Conservation (phyloP, 37 sponge, comb jelly and placozoan genomes). For the Spongilla lacustris region DNA sequence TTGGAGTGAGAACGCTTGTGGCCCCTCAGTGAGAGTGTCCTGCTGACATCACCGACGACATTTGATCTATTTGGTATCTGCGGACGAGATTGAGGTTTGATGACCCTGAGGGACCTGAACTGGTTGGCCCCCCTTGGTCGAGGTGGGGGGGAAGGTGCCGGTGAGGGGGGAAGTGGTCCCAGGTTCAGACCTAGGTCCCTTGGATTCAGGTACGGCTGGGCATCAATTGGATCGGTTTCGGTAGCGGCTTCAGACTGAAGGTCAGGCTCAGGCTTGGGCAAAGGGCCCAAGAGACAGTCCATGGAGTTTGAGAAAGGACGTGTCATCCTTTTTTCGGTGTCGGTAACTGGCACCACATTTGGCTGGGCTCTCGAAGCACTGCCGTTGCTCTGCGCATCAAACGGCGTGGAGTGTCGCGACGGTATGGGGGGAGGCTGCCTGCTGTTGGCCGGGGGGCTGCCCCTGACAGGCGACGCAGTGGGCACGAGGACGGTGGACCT, state of each 20-base stretch:
- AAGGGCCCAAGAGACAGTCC: constrained; percentile 21
- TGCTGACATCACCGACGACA: not conserved
- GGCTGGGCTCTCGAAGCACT: not conserved
- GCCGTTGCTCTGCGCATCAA: not conserved
- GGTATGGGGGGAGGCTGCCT: not conserved
- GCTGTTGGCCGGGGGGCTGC: constrained; percentile 2
- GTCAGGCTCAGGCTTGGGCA: not conserved
- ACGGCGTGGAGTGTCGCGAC: not conserved
- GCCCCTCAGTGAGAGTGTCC: not conserved
- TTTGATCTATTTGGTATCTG: not conserved
- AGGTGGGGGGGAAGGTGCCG: not conserved
- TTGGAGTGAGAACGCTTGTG: constrained; percentile 42
- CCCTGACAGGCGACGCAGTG: not conserved
- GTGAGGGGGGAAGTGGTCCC: not conserved
- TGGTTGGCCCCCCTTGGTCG: not conserved
- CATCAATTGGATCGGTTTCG: constrained; percentile 1
- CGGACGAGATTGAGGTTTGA: not conserved
- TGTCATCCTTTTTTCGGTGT: not conserved
- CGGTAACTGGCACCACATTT: not conserved
- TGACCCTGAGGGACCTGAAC: constrained; percentile 37
- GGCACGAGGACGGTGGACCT: not conserved
- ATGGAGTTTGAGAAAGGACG: constrained; percentile 12
- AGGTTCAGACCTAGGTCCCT: constrained; percentile 26
- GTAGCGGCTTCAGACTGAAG: not conserved
- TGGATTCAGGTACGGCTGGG: constrained; percentile 58